Percentiles rank a stretch among this genome's conserved stretches.
Evolutionary conservation across 2,797 vertebrate species (phyloP).

Genomic region (Tenualosa thibaudeaui): DNA sequence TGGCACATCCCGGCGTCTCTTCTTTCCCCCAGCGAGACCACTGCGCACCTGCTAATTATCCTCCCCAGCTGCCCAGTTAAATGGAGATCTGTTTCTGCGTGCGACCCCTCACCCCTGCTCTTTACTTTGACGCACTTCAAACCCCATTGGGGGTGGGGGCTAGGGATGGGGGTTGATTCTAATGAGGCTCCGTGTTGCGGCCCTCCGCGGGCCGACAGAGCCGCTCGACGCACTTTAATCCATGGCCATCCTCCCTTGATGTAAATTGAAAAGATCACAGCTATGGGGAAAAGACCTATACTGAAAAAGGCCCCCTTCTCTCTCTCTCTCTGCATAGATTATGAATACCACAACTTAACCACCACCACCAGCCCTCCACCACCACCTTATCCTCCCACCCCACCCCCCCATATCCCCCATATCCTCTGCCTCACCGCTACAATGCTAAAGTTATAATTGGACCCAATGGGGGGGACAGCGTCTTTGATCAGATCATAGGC

Average conservation of each 20-base stretch:
- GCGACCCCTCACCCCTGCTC: slow-evolving; percentile 81
- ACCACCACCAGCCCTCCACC: slow-evolving; percentile 26
- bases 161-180: slow-evolving; percentile 75
- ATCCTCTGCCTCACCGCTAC: slow-evolving; percentile 62
- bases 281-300: slow-evolving; percentile 90
- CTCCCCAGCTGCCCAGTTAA: slow-evolving; percentile 84
- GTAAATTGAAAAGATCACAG: slow-evolving; percentile 97
- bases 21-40: not conserved
- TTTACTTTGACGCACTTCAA: slow-evolving; percentile 80
- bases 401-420: not conserved
- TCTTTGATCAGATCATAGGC: slow-evolving; percentile 98
- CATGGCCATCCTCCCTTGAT: slow-evolving; percentile 84
- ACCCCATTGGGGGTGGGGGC: slow-evolving; percentile 75
- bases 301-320: slow-evolving; percentile 81
- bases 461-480: slow-evolving; percentile 94
- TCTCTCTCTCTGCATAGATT: slow-evolving; percentile 53
- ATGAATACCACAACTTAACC: slow-evolving; percentile 58
- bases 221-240: slow-evolving; percentile 86
- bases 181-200: slow-evolving; percentile 82
- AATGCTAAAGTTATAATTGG: slow-evolving; percentile 97
- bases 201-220: slow-evolving; percentile 79
- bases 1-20: not conserved
- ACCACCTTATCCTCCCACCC: slow-evolving; percentile 27
- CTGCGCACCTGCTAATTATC: slow-evolving; percentile 82
- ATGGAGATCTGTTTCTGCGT: slow-evolving; percentile 82